Evolutionary conservation across 2,797 vertebrate genomes (phyloP), one percentile per base, ranked within the genome.

Genomic region (Gymnodraco acuticeps): DNA sequence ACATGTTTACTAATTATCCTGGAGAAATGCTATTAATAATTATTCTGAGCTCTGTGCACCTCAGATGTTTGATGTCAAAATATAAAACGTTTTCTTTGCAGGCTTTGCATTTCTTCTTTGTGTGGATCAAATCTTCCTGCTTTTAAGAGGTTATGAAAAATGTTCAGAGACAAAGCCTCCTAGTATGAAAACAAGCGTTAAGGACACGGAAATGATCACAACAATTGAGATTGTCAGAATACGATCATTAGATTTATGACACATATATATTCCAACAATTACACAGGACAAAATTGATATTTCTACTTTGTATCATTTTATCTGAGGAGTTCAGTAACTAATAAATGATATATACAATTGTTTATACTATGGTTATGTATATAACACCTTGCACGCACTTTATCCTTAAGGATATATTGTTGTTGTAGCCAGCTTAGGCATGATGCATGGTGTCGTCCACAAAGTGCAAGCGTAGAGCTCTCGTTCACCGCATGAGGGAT

Each of bases 401-500:
- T 27, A 41, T 73, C 42, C 54, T 3, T 8, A 48, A 38, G 23
- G 19, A 16, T 54, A 19, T 10, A 16, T 20, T 9, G 12, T 43
- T 6, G 16, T 2, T 70, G 55, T 8, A 70, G 17, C n/a, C 52
- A 38, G 14, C 66, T 72, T 59, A 59, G 16, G 42, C 6, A 1
- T 23, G 19, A 10, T 55, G 15, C 12, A 46, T 1, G 0, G 5
- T 17, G 43, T 70, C 61, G 50, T 50, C 74, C 58, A 31, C 53
- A 54, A 61, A 58, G 64, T 60, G 50, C 65, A 63, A 43, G 47
- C 71, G 63, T 55, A 47, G 59, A 76, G 56, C 50, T 77, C 81
- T 81, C 38, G n/a, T 68, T 78, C 48, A 50, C 38, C 7, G 27
- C 13, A 55, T 81, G 75, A 85, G 48, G 47, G 70, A 86, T 81